These are phyloP conservation scores for Plotosus lineatus DNA, from an alignment of 2,113 vertebrate species.

Conservation along the genomic window DNA sequence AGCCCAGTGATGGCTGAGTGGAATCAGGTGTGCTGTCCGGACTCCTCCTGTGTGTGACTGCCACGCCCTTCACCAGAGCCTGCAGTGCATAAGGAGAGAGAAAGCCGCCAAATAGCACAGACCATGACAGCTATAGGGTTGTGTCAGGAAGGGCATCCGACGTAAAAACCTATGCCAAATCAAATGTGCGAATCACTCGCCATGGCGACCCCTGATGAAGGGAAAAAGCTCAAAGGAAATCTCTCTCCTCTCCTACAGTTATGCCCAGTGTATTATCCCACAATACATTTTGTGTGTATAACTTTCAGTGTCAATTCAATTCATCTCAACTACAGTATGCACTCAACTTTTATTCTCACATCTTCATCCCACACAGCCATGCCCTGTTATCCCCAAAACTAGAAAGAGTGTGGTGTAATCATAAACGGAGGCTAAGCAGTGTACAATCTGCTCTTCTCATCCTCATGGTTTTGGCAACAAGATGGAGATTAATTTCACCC, in stretches of 20 bases:
- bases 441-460: conserved; percentile 42
- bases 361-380: conserved; percentile 12
- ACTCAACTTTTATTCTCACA: conserved; percentile 5
- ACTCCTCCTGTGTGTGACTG: too few relatives aligned
- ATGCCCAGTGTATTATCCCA: background rate
- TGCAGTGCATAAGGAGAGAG: too few relatives aligned
- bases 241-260: background rate
- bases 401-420: conserved; percentile 40
- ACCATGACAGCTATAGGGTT: too few relatives aligned
- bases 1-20: too few relatives aligned
- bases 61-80: too few relatives aligned
- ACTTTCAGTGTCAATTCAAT: conserved; percentile 4
- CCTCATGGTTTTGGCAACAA: conserved; percentile 41
- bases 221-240: too few relatives aligned
- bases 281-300: background rate
- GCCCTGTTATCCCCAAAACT: conserved; percentile 18
- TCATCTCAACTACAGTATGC: conserved; percentile 1
- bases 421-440: conserved; percentile 45
- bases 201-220: too few relatives aligned
- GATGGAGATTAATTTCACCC: conserved; percentile 50
- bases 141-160: too few relatives aligned
- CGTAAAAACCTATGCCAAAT: too few relatives aligned
- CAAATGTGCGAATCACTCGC: too few relatives aligned
- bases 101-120: too few relatives aligned
- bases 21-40: too few relatives aligned